Base-by-base conservation (phyloP, 2,113 vertebrate genomes). In the Noctilio leporinus region DNA sequence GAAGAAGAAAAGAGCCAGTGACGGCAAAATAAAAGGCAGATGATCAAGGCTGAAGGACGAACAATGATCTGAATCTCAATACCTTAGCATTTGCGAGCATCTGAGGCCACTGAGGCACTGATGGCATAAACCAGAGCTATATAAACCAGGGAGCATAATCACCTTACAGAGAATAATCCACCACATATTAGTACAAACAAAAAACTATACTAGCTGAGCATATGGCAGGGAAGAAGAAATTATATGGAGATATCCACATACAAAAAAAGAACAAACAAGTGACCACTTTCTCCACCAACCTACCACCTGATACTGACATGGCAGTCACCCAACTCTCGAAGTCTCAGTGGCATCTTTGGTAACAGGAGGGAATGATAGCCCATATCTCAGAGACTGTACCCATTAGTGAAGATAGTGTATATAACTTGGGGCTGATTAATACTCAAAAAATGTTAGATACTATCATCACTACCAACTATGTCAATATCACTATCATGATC, bases 401-500 rank as follows among this genome's bases (percentile, higher is more conserved):
- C 93, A 62, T 78, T 73, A n/a, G 73, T 86, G 91, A 93, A 96
- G 78, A 87, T 93, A 84, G 94, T 69, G 70, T 51, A 55, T 17
- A 86, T 49, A 51, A 80, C 26, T 47, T 92, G 59, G 43, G 20
- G 49, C 10, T 94, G 62, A 57, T 43, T 30, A 69, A 67, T 14
- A 67, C 51, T 67, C 55, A 35, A n/a, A 35, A 3, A 49, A 82
- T 10, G 24, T 83, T 16, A 94, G 73, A 5, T 33, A 72, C 47
- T 77, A 30, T 17, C 38, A 69, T 14, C 40, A n/a, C 49, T 65
- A 30, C 7, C 22, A 16, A 33, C 24, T 5, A 43, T 38, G 47
- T 59, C 64, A 55, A 38, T 43, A 70, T 77, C 51, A 47, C n/a
- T 17, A 20, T n/a, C 43, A 33, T 62, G 70, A 75, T 62, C 57